Conservation (phyloP, 2,113 vertebrate genomes). For the Dolichallabes microphthalmus region DNA sequence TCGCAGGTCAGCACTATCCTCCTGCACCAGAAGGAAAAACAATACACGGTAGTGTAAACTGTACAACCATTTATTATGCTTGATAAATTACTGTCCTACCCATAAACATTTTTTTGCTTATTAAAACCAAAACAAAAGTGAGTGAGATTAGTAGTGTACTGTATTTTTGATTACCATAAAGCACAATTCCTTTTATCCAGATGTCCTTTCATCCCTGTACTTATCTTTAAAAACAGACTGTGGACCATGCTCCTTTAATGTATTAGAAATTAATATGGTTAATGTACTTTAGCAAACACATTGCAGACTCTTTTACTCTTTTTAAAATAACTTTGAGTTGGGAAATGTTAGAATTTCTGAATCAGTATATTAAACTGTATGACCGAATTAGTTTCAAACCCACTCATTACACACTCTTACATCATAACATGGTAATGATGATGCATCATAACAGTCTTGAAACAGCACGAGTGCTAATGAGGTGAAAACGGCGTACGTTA, state of each 20-base stretch:
- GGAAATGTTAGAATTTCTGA: neutral
- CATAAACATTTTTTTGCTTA: neutral
- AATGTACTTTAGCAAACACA: neutral
- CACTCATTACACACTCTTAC: no score
- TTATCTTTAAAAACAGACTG: neutral
- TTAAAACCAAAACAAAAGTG: neutral
- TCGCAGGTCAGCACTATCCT: slow-evolving; percentile 93
- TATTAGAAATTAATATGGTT: neutral
- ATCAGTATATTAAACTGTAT: neutral
- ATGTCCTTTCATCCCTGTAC: neutral
- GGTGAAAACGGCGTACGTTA: no score
- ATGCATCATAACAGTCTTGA: no score
- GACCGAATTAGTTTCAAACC: no score
- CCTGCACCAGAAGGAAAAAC: slow-evolving; percentile 67
- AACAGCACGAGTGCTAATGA: no score
- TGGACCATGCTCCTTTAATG: neutral
- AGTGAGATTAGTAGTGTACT: neutral
- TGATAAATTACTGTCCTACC: neutral
- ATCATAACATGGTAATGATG: no score
- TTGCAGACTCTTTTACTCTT: neutral
- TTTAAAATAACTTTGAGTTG: neutral
- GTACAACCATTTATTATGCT: neutral
- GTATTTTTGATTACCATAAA: neutral
- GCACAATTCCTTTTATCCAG: neutral
- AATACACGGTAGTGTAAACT: neutral